Evolutionary conservation across 1,140 invertebrate genomes (phyloP), one percentile per base, ranked within the genome.

Genomic region (Lepidurus arcticus): DNA sequence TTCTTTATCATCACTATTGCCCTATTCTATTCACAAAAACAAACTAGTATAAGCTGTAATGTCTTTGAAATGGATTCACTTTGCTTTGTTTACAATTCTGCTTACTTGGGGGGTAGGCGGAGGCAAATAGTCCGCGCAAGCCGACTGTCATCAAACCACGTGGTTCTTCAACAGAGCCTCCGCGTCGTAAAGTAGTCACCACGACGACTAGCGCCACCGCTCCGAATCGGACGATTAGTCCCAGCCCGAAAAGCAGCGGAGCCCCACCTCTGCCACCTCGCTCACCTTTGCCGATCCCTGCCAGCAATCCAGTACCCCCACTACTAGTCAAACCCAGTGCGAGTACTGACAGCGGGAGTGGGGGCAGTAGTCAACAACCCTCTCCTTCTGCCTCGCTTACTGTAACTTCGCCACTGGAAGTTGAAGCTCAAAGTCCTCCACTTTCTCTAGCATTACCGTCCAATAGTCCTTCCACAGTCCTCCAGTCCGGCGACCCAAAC

Each of bases 311-410:
- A 65, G 13, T 65, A 65, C 53, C 53, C 1, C 6, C 53, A n/a
- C 21, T 65, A 65, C 53, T 65, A 65, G 53, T 65, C 53, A 65
- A 65, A 21, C 21, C 53, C 53, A 65, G 53, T 65, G 53, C 53
- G 16, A 65, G 53, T 16, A 65, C 53, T 21, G 53, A n/a, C 53
- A 65, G 53, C 53, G 53, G 53, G 21, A 65, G 53, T 21, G 53
- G 53, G 5, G 13, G 16, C 16, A 13, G 16, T 65, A 65, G 53
- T 65, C 53, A 65, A 65, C 53, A 65, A 65, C 16, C 53, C n/a
- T 65, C 53, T 16, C 53, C 53, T 65, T n/a, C 53, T 65, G 53
- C 53, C 53, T 65, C 53, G 21, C 16, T 65, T 65, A 65, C n/a
- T 65, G 21, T 65, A n/a, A 65, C 53, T 13, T 65, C 53, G 21